phyloP scores from a whole-genome alignment of 2,113 vertebrate genomes.

The Gadus chalcogrammus region DNA sequence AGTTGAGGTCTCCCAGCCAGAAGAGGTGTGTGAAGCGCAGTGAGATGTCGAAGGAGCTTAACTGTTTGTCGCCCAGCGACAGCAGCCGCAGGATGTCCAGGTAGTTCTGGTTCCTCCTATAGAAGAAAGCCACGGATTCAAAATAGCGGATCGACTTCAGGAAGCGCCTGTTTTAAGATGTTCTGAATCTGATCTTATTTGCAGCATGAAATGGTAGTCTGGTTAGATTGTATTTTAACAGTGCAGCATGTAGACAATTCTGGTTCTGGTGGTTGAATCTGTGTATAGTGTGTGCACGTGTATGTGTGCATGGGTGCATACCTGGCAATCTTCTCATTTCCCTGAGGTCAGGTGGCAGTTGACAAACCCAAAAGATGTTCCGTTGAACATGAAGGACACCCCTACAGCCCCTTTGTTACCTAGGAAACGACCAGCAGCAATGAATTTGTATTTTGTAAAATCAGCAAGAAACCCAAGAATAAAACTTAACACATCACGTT shows the following conservation, averaged over 20 bases:
- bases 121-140: not conserved
- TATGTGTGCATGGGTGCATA: slow-evolving; percentile 36
- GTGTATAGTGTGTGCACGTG: not conserved
- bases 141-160: not conserved
- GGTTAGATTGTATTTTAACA: not conserved
- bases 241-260: not conserved
- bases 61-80: slow-evolving; percentile 89
- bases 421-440: slow-evolving; percentile 48
- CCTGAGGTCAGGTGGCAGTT: slow-evolving; percentile 97
- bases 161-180: too few species aligned
- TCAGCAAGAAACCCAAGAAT: not conserved
- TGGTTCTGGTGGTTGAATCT: not conserved
- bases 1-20: slow-evolving; percentile 97
- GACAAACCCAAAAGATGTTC: slow-evolving; percentile 95
- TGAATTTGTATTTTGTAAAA: too few species aligned
- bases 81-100: slow-evolving; percentile 91
- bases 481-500: not conserved
- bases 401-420: slow-evolving; percentile 97
- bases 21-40: slow-evolving; percentile 96
- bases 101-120: slow-evolving; percentile 95
- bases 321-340: slow-evolving; percentile 94
- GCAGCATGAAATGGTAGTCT: too few species aligned
- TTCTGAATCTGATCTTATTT: too few species aligned
- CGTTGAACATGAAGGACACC: slow-evolving; percentile 96
- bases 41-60: slow-evolving; percentile 94